Evolutionary conservation across 2,113 vertebrate species (phyloP), one percentile per base, ranked within the genome.

Genomic region (Calyptommatus sinebrachiatus): DNA sequence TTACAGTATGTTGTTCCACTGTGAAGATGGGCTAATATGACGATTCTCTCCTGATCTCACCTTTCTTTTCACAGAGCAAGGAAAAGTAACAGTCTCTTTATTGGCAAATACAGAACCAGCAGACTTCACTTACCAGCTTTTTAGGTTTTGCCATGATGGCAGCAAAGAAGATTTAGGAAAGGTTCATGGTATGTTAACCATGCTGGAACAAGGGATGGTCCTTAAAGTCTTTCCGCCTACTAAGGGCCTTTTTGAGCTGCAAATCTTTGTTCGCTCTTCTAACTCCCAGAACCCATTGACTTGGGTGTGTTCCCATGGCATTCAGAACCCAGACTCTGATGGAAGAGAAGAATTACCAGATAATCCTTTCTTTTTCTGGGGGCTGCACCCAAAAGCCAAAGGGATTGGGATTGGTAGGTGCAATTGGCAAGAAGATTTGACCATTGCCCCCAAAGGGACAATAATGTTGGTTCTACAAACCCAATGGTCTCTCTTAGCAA

Each of bases 221-320:
- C 89, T 97, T 29, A 86, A 91, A 78, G 89, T 97, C 26, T 90
- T 93, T 45, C 95, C 95, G 0, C 94, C 95, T 0, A 8, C 88
- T 0, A 18, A 83, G 8, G 95, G 95, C 10, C 81, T 87, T 5
- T 97, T 95, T 0, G 92, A 96, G 29, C 89, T 97, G 22, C 95
- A 94, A 90, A 88, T 97, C 82, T 97, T 96, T 0, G 95, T 95
- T 0, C 90, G 93, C 12, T 89, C 87, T 0, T 87, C 92, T 0
- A 63, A 79, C 1, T 83, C 92, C 48, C 73, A 81, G 53, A 83
- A 90, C 0, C 77, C 89, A 2, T 94, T 92, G 77, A 78, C 70
- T 24, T 97, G 96, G 95, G 91, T 96, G 53, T 97, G 95, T 83
- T 94, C 96, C 87, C 94, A 95, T 75, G 93, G 93, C 2, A 88